A percentile compares a stretch with the other conserved stretches of the same genome.
These are phyloP conservation scores for Ametastegia equiseti DNA, from an alignment of 2,888 invertebrate species.

Conservation along the genomic window DNA sequence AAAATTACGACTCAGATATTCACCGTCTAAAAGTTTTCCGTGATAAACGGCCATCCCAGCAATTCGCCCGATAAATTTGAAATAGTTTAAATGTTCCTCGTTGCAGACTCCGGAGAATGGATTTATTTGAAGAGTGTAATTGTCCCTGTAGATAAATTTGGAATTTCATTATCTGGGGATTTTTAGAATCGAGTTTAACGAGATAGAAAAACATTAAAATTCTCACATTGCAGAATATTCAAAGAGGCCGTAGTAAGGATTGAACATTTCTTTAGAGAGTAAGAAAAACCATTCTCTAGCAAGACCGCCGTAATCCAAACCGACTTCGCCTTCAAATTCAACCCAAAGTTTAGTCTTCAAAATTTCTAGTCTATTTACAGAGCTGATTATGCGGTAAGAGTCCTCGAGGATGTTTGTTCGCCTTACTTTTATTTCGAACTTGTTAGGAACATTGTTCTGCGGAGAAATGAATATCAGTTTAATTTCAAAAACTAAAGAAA, in stretches of 20 bases:
- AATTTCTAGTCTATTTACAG: conserved; percentile 92
- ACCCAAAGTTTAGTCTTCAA: conserved; percentile 99
- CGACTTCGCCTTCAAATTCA: conserved; percentile 98
- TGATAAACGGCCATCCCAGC: conserved; percentile 99
- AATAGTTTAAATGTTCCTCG: conserved; percentile 98
- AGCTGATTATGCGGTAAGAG: conserved; percentile 96
- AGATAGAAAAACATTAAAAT: too few species aligned
- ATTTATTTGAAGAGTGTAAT: conserved; percentile 99
- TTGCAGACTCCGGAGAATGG: conserved; percentile 98
- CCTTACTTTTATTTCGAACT: conserved; percentile 97
- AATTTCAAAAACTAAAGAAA: neutral
- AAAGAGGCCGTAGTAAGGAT: conserved; percentile 99
- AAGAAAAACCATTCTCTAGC: conserved; percentile 99
- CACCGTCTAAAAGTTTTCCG: conserved; percentile 97
- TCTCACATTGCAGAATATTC: conserved; percentile 99
- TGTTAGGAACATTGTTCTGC: conserved; percentile 96
- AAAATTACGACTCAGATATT: conserved; percentile 59
- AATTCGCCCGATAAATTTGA: conserved; percentile 98
- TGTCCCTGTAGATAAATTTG: conserved; percentile 82
- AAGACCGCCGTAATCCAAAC: conserved; percentile 96
- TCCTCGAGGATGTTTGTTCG: conserved; percentile 96
- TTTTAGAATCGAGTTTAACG: neutral
- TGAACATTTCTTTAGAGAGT: conserved; percentile 99
- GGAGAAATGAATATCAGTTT: conserved; percentile 65
- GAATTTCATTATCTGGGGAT: neutral